phyloP scores from a whole-genome alignment of 2,113 vertebrate species.

The Apaloderma vittatum region DNA sequence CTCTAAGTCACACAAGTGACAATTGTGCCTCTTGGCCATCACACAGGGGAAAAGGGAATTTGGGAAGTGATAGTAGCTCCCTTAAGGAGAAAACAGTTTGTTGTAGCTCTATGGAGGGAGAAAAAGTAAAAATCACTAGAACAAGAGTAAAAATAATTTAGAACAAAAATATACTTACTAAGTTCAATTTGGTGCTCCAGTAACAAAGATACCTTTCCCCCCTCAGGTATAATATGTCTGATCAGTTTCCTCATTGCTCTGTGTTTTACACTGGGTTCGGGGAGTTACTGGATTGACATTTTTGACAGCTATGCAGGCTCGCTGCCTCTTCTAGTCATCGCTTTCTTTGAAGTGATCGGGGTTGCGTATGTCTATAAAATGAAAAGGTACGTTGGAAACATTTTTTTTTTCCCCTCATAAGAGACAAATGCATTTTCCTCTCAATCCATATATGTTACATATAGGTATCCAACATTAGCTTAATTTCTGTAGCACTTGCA shows the following conservation, averaged over 20 bases:
- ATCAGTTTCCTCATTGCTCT: constrained; percentile 78
- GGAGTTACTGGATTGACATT: constrained; percentile 94
- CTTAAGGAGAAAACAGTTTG: not conserved
- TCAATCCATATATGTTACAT: not conserved
- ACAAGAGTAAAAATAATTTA: not conserved
- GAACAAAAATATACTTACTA: not conserved
- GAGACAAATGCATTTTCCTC: not conserved
- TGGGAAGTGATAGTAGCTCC: not conserved
- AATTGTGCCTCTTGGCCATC: not conserved
- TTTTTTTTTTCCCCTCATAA: not conserved
- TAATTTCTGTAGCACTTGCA: not conserved
- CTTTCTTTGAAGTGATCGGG: constrained; percentile 85
- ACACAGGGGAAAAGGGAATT: not conserved
- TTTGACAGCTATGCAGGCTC: constrained; percentile 88
- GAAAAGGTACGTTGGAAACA: constrained; percentile 76
- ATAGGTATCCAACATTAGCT: not conserved
- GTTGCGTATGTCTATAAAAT: constrained; percentile 86
- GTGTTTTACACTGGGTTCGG: constrained; percentile 87
- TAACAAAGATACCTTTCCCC: not conserved
- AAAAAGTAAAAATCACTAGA: not conserved
- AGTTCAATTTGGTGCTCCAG: not conserved
- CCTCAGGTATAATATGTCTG: constrained; percentile 81
- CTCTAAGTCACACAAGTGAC: not conserved
- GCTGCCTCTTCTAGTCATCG: constrained; percentile 86
- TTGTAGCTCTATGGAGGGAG: not conserved